A percentile compares a stretch with the other conserved stretches of the same genome.
Conservation (phyloP, 2,888 invertebrate species). For the Cheilosia scutellata region DNA sequence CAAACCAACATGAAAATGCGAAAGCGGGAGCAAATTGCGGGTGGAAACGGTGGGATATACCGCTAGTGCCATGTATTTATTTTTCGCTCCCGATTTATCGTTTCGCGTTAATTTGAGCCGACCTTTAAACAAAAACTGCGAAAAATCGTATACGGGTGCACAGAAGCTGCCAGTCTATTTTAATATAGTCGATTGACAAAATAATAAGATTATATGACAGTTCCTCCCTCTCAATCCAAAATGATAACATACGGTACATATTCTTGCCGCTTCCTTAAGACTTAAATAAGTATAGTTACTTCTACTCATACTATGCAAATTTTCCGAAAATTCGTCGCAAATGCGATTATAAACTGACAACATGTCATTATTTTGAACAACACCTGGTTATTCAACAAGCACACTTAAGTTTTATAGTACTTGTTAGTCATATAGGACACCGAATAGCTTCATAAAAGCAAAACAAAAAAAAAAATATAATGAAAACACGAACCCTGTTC, state of each 20-base stretch:
- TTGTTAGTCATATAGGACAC: conserved; percentile 14
- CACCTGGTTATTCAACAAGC: conserved; percentile 42
- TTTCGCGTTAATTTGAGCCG: no score
- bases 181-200: no score
- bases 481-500: conserved; percentile 12
- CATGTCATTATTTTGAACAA: conserved; percentile 36
- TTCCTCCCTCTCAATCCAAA: no score
- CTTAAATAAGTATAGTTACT: background rate
- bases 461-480: background rate
- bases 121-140: no score
- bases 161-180: no score
- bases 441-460: conserved; percentile 1
- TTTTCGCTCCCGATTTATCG: no score
- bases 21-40: no score
- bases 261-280: background rate
- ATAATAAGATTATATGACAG: no score
- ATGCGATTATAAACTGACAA: conserved; percentile 35
- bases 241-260: background rate
- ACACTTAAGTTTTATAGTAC: conserved; percentile 42
- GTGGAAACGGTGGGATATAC: no score
- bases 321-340: conserved; percentile 4
- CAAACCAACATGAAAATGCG: no score
- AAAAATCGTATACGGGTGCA: no score
- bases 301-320: conserved; percentile 11
- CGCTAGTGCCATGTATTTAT: no score